Evolutionary conservation across 2,888 invertebrate genomes (phyloP).

Genomic region (Physocephala rufipes): DNA sequence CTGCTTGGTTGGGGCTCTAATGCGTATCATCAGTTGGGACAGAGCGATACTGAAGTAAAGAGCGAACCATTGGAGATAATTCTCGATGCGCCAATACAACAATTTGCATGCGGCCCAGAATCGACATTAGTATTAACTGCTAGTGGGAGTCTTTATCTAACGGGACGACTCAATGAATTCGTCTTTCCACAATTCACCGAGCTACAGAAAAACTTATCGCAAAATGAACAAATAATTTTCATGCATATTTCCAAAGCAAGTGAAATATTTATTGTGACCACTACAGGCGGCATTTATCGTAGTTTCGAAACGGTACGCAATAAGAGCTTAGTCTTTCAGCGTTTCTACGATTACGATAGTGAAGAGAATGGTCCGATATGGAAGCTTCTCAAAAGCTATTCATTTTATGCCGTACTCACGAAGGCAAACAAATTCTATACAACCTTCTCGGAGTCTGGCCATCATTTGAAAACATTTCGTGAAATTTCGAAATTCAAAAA

Average conservation of each 20-base stretch:
- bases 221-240: constrained; percentile 59
- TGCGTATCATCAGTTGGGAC: constrained; percentile 57
- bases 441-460: constrained; percentile 65
- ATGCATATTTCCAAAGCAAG: constrained; percentile 63
- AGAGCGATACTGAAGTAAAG: constrained; percentile 1
- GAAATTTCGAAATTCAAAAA: constrained; percentile 66
- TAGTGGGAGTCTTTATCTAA: constrained; percentile 58
- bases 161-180: constrained; percentile 62
- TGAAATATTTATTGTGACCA: constrained; percentile 64
- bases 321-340: constrained; percentile 62
- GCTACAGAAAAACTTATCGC: constrained; percentile 59
- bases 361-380: constrained; percentile 64
- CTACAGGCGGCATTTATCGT: constrained; percentile 61
- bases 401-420: constrained; percentile 62
- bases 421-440: constrained; percentile 64
- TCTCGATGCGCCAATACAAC: constrained; percentile 56
- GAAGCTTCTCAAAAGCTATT: constrained; percentile 61
- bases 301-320: constrained; percentile 60
- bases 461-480: constrained; percentile 64
- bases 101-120: constrained; percentile 61
- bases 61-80: constrained; percentile 57
- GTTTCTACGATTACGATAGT: constrained; percentile 64
- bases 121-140: constrained; percentile 63
- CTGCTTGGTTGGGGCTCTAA: constrained; percentile 64
- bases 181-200: constrained; percentile 62